phyloP scores from a whole-genome alignment of 2,113 vertebrate genomes.

The Microcebus murinus region DNA sequence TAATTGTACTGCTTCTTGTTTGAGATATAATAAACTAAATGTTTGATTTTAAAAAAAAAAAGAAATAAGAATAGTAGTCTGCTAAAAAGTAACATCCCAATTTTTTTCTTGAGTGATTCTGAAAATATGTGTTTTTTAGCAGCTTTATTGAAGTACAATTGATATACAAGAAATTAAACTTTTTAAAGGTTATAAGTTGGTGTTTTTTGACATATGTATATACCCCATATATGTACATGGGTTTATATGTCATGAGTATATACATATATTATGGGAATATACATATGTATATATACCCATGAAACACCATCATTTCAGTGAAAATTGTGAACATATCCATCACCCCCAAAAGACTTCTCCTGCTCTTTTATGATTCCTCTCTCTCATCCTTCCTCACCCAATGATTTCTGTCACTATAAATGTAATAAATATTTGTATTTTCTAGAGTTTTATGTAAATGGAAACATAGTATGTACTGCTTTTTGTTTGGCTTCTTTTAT shows the following conservation, averaged over 20 bases:
- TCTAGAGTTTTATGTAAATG: slow-evolving; percentile 1
- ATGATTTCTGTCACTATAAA: neutral
- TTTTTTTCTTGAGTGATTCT: neutral
- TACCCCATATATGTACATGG: neutral
- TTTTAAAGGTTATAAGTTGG: neutral
- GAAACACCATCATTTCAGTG: neutral
- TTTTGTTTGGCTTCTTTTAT: neutral
- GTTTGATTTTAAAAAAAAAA: neutral
- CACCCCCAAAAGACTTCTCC: neutral
- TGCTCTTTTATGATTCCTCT: neutral
- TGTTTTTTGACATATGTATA: neutral
- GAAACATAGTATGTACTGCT: neutral
- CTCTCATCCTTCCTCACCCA: neutral
- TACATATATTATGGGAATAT: too few relatives aligned
- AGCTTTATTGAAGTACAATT: neutral
- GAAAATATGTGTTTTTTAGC: neutral
- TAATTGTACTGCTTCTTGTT: too few relatives aligned
- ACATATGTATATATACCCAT: neutral
- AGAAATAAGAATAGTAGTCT: neutral
- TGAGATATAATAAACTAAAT: too few relatives aligned
- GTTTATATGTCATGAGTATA: too few relatives aligned
- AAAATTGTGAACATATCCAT: neutral
- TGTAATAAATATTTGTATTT: neutral
- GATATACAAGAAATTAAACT: neutral
- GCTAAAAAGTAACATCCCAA: neutral